Evolutionary conservation across 1,140 invertebrate genomes (phyloP).

Genomic region (Conopomorpha cramerella): DNA sequence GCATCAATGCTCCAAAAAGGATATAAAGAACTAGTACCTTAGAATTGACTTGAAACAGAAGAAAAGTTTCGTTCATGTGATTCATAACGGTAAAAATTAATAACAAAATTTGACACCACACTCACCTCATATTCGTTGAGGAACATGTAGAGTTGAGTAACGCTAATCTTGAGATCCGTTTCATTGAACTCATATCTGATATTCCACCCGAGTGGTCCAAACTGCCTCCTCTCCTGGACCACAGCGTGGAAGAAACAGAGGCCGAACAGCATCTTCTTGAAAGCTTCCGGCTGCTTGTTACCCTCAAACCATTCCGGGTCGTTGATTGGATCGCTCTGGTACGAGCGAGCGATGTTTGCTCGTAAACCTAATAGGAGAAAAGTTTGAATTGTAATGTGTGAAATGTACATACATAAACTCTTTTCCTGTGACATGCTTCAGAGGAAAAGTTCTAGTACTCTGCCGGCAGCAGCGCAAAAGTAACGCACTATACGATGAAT

Average conservation of each 20-base stretch:
- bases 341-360: slow-evolving; percentile 77
- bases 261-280: slow-evolving; percentile 87
- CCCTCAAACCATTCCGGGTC: slow-evolving; percentile 88
- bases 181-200: slow-evolving; percentile 96
- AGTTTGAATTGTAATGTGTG: no score
- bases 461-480: no score
- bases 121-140: slow-evolving; percentile 79
- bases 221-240: slow-evolving; percentile 86
- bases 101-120: no score
- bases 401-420: no score
- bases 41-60: no score
- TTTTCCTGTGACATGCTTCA: no score
- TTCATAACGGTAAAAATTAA: no score
- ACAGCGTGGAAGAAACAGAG: slow-evolving; percentile 95
- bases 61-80: no score
- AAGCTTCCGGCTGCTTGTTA: slow-evolving; percentile 74
- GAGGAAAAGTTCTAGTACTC: no score
- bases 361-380: slow-evolving; percentile 55
- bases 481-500: no score
- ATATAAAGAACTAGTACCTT: no score
- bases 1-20: no score
- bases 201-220: slow-evolving; percentile 95
- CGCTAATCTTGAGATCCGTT: slow-evolving; percentile 87
- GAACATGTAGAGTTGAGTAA: slow-evolving; percentile 87
- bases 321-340: slow-evolving; percentile 84